Evolutionary conservation across 1,140 invertebrate genomes (phyloP), one percentile per base, ranked within the genome.

Genomic region (Drosophila suzukii): DNA sequence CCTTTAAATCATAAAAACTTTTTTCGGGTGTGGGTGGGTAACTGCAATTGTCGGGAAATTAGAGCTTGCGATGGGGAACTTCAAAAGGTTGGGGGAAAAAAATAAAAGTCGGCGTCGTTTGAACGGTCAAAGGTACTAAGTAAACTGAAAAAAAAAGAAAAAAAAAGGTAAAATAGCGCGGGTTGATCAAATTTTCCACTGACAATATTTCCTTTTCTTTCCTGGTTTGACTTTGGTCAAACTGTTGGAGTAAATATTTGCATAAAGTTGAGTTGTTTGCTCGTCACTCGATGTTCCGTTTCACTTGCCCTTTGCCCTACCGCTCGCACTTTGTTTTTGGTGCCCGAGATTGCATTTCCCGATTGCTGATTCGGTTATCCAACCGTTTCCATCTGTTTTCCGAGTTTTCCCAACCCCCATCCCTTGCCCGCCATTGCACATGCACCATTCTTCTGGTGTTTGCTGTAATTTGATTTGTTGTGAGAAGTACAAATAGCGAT

Each of bases 401-500:
- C 60, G 34, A 58, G 57, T 62, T 62, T 62, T 46, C 62, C 41
- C 60, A 46, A 47, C 32, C 24, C 59, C 32, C 43, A 17, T 17
- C 32, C 34, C 24, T 3, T 27, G 3, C 15, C 34, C 30, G 30
- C 10, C 27, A 6, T 24, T 30, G 17, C 43, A n/a, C 47, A 51
- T 72, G 54, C 51, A 76, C 78, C 71, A 73, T 50, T 73, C 46
- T 59, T 73, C 57, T 46, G 38, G 24, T 80, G 66, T 80, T 67
- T 76, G 67, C 62, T 51, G 81, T 84, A 72, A 84, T 85, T 84
- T 63, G 41, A 54, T 80, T 74, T 80, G 84, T 79, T 89, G 84
- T 89, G 84, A 83, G 84, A 88, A 89, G 86, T 77, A 79, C 80
- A 88, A 88, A 88, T 66, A 88, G 27, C 53, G 58, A 20, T 67